Base-by-base conservation (phyloP, 2,888 invertebrate species). In the Auanema sp. region DNA sequence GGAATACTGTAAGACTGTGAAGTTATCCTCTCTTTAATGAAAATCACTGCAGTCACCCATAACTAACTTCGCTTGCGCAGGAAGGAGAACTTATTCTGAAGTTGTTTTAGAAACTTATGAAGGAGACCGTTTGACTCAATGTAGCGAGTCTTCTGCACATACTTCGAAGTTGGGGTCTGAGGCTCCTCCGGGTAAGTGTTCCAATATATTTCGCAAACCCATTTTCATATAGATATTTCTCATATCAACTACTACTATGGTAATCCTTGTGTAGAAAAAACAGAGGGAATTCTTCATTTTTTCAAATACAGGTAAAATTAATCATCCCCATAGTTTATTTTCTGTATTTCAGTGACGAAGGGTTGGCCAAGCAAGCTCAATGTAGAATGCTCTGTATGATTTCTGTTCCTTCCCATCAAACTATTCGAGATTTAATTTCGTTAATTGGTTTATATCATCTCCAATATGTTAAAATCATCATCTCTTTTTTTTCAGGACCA, bases 191-290 rank as follows among this genome's bases (percentile, higher is more conserved):
- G 61, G 58, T 61, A 52, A 1, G 42, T 33, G 33, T 33, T n/a
- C n/a, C n/a, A n/a, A n/a, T n/a, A n/a, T n/a, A n/a, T n/a, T n/a
- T n/a, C n/a, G n/a, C n/a, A n/a, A n/a, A n/a, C n/a, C n/a, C n/a
- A n/a, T n/a, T n/a, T n/a, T n/a, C n/a, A n/a, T n/a, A 51, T 66
- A 76, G 79, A 65, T n/a, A n/a, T 60, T n/a, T 75, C 80, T n/a
- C 61, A 71, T 14, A 71, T 84, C 5, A 83, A 86, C 14, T 83
- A 84, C 43, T 96, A 94, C 85, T 92, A 92, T 77, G 98, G 98
- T 3, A 99, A 99, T 87, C 97, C 96, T 0, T 90, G 91, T 79
- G 93, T 97, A 0, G 97, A 99, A 86, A 90, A 93, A 42, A 95
- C 95, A 0, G 93, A 93, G 85, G 98, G 98, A 44, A 90, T 98